Evolutionary conservation across 2,888 invertebrate species (phyloP).

Genomic region (Crepidodera aurea): DNA sequence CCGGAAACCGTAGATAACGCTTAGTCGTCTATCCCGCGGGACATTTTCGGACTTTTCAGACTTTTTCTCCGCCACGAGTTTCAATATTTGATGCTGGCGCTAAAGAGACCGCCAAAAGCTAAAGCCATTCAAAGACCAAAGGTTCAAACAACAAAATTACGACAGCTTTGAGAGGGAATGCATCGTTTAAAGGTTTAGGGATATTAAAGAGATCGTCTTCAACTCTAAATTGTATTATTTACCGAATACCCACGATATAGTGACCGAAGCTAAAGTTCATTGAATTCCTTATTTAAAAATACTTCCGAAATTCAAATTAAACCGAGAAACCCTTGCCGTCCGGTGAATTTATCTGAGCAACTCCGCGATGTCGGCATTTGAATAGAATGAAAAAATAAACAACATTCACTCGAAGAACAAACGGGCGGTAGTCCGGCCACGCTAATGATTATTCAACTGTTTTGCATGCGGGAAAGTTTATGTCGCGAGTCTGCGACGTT

Average conservation of each 20-base stretch:
- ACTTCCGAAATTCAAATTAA: slow-evolving; percentile 3
- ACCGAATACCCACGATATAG: no score
- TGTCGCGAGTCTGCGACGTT: slow-evolving; percentile 22
- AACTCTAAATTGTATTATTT: no score
- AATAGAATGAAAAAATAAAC: slow-evolving; percentile 30
- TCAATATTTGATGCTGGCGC: slow-evolving; percentile 59
- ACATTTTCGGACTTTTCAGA: slow-evolving; percentile 41
- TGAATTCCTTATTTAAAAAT: background rate
- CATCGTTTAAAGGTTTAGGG: background rate
- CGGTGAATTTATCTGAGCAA: slow-evolving; percentile 2
- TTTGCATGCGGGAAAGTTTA: slow-evolving; percentile 33
- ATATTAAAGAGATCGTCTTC: no score
- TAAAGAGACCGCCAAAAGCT: slow-evolving; percentile 49
- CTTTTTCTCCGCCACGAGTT: slow-evolving; percentile 54
- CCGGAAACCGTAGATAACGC: slow-evolving; percentile 59
- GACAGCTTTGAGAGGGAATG: background rate
- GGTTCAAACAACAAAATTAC: background rate
- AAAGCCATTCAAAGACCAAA: background rate
- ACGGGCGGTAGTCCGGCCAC: slow-evolving; percentile 23
- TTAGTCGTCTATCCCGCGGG: slow-evolving; percentile 53
- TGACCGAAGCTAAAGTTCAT: no score
- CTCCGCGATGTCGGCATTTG: slow-evolving; percentile 16
- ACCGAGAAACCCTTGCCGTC: background rate
- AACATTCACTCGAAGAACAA: slow-evolving; percentile 24
- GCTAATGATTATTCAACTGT: slow-evolving; percentile 35